Conservation (phyloP, 2,888 invertebrate genomes). For the Nephrotoma appendiculata region DNA sequence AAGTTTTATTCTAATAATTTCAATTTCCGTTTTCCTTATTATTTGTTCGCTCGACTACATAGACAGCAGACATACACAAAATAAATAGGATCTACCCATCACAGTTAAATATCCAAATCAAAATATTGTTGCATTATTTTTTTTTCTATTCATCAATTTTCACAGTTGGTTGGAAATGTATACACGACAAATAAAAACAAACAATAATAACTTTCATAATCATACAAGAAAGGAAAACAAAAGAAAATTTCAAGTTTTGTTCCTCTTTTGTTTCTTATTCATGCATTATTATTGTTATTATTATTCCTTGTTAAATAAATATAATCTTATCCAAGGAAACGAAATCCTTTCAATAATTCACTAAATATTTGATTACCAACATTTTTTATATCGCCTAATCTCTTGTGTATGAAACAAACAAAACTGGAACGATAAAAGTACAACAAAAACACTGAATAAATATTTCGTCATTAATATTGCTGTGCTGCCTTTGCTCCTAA, state of each 20-base stretch:
- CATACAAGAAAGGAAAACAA: not conserved
- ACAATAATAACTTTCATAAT: not conserved
- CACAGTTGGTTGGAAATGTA: not conserved
- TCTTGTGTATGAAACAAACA: not conserved
- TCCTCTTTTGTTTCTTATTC: not conserved
- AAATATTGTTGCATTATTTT: not conserved
- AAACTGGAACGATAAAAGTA: not conserved
- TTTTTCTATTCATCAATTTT: not conserved
- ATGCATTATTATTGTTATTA: not conserved
- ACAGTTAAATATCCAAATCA: not conserved
- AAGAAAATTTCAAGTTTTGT: not conserved
- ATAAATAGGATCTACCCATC: not conserved
- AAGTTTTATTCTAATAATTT: not conserved
- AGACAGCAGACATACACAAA: not conserved
- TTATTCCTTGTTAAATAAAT: not conserved
- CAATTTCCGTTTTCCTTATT: not conserved
- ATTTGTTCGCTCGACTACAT: not conserved
- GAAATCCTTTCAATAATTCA: not conserved
- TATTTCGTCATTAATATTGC: not conserved
- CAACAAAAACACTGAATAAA: not conserved
- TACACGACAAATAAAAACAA: not conserved
- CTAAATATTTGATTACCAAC: not conserved
- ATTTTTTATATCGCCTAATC: not conserved
- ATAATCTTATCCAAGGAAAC: not conserved
- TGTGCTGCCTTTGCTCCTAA: not conserved